Percentiles rank a stretch among this genome's conserved stretches.
Evolutionary conservation across 2,113 vertebrate species (phyloP).

Genomic region (Grammomys surdaster): DNA sequence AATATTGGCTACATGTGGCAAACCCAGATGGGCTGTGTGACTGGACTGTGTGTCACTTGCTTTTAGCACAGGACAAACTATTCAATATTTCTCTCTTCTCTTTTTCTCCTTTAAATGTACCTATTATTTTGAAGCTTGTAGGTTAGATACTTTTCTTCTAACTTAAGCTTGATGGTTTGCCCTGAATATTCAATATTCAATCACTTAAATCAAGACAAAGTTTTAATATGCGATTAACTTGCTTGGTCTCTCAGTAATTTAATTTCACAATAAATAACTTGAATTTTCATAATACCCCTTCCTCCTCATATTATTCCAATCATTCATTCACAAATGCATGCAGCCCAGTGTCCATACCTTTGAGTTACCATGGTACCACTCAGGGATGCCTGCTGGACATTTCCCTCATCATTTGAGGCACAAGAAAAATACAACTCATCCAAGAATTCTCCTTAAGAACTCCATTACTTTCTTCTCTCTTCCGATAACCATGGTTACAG

Average conservation of each 20-base stretch:
- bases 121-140: neutral
- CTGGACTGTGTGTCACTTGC: neutral
- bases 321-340: neutral
- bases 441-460: neutral
- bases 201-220: slow-evolving; percentile 26
- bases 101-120: slow-evolving; percentile 13
- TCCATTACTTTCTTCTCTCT: neutral
- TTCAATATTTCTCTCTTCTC: neutral
- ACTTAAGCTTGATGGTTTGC: neutral
- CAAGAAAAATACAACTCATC: neutral
- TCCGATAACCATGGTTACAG: neutral
- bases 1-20: neutral
- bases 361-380: neutral
- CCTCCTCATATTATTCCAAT: neutral
- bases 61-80: neutral
- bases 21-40: neutral
- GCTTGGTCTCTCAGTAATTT: slow-evolving; percentile 19
- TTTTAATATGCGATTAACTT: neutral
- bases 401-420: neutral
- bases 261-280: neutral
- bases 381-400: neutral
- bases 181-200: slow-evolving; percentile 12
- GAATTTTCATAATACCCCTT: neutral
- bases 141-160: slow-evolving; percentile 13
- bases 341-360: neutral